These are phyloP conservation scores for Trypoxylon attenuatum DNA, from an alignment of 2,888 invertebrate genomes.

Conservation along the genomic window DNA sequence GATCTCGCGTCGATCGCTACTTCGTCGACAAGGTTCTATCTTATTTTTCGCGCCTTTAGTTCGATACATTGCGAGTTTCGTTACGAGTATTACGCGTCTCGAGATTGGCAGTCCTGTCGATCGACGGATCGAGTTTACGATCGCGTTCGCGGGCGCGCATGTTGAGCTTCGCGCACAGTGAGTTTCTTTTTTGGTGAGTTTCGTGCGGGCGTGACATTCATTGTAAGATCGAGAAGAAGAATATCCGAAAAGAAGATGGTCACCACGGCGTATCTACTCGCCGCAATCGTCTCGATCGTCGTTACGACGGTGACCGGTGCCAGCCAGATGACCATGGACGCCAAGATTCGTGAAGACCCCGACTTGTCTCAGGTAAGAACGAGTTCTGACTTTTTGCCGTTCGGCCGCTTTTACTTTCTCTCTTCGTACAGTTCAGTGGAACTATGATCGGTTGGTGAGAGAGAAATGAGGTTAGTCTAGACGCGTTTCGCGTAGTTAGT, in stretches of 20 bases:
- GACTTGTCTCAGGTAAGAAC: conserved; percentile 62
- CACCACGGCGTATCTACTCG: conserved; percentile 12
- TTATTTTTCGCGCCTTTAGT: no score
- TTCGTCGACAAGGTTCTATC: no score
- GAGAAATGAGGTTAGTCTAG: not conserved
- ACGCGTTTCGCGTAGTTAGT: not conserved
- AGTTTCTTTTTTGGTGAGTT: conserved; percentile 12
- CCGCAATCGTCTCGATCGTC: conserved; percentile 35
- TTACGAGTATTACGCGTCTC: not conserved
- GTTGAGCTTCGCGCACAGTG: not conserved
- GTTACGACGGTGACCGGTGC: conserved; percentile 38
- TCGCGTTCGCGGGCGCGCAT: not conserved
- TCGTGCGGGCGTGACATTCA: conserved; percentile 24
- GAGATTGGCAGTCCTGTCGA: not conserved
- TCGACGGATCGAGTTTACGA: not conserved
- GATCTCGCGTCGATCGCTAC: no score
- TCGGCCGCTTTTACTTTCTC: no score
- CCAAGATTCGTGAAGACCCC: conserved; percentile 68
- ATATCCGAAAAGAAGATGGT: conserved; percentile 42
- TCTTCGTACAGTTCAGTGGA: no score
- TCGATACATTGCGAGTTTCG: no score
- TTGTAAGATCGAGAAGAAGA: not conserved
- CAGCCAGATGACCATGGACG: conserved; percentile 58
- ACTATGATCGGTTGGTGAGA: not conserved
- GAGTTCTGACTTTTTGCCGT: not conserved